Percentiles rank a stretch among this genome's conserved stretches.
Evolutionary conservation across 2,888 invertebrate genomes (phyloP).

Genomic region (Taphrorychus bicolor): DNA sequence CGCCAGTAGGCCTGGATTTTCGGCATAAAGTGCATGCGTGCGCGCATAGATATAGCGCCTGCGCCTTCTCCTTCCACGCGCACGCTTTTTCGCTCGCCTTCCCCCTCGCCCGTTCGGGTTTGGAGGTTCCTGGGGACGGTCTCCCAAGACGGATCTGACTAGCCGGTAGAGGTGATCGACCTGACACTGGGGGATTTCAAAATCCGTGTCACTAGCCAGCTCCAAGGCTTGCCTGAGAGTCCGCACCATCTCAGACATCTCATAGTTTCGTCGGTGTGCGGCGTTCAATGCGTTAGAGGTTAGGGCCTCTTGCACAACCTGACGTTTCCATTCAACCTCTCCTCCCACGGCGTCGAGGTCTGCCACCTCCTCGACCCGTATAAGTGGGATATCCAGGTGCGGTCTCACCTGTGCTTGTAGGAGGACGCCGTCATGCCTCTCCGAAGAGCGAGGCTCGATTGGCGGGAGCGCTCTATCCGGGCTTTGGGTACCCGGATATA

Average conservation of each 20-base stretch:
- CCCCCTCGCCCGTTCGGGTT: background rate
- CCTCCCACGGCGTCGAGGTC: background rate
- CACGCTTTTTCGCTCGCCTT: background rate
- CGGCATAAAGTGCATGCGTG: conserved; percentile 49
- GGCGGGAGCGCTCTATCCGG: too few species aligned
- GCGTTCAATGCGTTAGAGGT: background rate
- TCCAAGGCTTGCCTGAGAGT: background rate
- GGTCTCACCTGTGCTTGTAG: too few species aligned
- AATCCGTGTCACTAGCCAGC: background rate
- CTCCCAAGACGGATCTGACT: background rate
- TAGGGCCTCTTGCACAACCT: background rate
- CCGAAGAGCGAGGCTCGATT: background rate
- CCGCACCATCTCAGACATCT: background rate
- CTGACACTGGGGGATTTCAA: background rate
- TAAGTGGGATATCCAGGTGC: too few species aligned
- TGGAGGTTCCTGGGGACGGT: background rate
- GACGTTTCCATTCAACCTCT: background rate
- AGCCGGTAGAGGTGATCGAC: background rate
- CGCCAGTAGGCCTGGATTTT: conserved; percentile 48
- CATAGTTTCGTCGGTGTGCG: background rate
- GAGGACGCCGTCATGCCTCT: too few species aligned
- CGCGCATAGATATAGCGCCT: conserved; percentile 44
- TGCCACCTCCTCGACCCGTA: background rate
- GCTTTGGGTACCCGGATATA: too few species aligned
- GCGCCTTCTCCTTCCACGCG: background rate